Evolutionary conservation across 2,797 vertebrate species (phyloP).

Genomic region (Chelmon rostratus): DNA sequence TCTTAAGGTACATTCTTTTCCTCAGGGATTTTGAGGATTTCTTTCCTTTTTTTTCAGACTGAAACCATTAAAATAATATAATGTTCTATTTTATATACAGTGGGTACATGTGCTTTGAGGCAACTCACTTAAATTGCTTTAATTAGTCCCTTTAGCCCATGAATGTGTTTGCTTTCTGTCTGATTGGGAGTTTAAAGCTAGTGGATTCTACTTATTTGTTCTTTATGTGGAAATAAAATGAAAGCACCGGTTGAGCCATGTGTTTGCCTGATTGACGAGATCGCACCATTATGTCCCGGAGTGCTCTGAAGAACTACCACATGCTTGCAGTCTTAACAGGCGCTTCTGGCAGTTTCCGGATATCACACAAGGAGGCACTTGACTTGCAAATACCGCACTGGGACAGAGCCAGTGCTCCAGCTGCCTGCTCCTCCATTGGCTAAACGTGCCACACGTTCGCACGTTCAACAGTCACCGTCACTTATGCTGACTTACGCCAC

Average conservation of each 20-base stretch:
- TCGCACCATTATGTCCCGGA: background rate
- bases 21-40: background rate
- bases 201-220: background rate
- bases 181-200: background rate
- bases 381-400: constrained; percentile 13
- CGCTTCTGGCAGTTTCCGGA: constrained; percentile 7
- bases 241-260: background rate
- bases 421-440: background rate
- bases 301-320: constrained; percentile 18
- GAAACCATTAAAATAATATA: background rate
- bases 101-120: background rate
- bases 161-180: background rate
- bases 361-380: constrained; percentile 28
- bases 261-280: background rate
- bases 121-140: background rate
- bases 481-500: background rate
- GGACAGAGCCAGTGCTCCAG: constrained; percentile 12
- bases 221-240: background rate
- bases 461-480: background rate
- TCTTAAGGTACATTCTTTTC: background rate
- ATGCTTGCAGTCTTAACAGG: background rate
- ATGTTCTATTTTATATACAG: background rate
- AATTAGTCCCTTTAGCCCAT: background rate
- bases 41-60: background rate
- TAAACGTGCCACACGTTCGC: background rate